Evolutionary conservation across 2,113 vertebrate species (phyloP).

Genomic region (Hippocampus abdominalis): DNA sequence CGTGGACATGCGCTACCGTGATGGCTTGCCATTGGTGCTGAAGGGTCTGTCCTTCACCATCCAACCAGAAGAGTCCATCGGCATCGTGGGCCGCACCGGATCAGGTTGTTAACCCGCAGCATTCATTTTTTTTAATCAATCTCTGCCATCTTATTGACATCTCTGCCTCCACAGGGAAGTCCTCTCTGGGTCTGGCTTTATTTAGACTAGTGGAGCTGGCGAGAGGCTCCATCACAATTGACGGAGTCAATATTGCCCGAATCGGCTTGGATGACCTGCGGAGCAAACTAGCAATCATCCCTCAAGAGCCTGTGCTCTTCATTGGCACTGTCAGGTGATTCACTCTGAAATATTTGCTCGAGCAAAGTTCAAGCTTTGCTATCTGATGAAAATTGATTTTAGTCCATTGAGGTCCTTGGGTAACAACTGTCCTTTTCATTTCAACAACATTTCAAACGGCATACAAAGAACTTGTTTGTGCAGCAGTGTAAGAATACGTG

Average conservation of each 20-base stretch:
- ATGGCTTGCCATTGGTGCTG: constrained; percentile 72
- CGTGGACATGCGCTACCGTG: constrained; percentile 76
- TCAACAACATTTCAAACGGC: not conserved
- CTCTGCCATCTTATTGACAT: not conserved
- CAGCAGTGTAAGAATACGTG: no score
- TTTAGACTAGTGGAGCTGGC: constrained; percentile 77
- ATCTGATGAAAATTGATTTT: not conserved
- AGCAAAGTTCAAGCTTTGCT: not conserved
- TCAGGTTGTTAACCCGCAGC: constrained; percentile 66
- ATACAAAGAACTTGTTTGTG: not conserved
- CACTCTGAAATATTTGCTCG: not conserved
- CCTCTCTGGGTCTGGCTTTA: constrained; percentile 73
- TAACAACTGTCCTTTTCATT: not conserved
- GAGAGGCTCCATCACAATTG: constrained; percentile 73
- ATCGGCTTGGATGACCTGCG: constrained; percentile 75
- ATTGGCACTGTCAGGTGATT: constrained; percentile 76
- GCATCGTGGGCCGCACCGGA: constrained; percentile 79
- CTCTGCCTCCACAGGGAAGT: constrained; percentile 69
- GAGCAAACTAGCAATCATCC: constrained; percentile 79
- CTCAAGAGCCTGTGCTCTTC: constrained; percentile 79
- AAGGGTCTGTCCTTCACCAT: constrained; percentile 75
- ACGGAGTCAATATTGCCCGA: constrained; percentile 71
- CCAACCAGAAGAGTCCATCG: constrained; percentile 73
- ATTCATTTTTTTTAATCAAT: not conserved
- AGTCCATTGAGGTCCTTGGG: not conserved